Evolutionary conservation across 2,113 vertebrate species (phyloP), one percentile per base, ranked within the genome.

Genomic region (Carollia perspicillata): DNA sequence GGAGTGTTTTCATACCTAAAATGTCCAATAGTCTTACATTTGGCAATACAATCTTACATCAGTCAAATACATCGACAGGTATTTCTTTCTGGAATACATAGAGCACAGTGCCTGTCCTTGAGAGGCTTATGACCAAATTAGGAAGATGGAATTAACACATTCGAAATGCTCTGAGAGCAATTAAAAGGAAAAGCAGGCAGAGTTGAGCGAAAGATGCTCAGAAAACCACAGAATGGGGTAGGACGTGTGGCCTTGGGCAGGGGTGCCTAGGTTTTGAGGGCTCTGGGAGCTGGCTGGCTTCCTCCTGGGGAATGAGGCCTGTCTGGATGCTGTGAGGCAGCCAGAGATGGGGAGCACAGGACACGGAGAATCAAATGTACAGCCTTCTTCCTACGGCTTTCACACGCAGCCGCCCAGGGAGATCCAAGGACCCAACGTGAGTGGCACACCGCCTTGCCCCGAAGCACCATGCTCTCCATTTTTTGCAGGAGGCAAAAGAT

Each of bases 41-140:
- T 84, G 94, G 30, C 74, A 90, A 51, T 40, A 42, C 35, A 83
- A 18, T 89, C 65, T 87, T 77, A 28, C 23, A 12, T 5, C 37
- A 16, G 84, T 20, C 8, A 28, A 26, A 89, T 37, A 85, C 68
- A 44, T 18, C 30, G 69, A 44, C 69, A 84, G 49, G 30, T 33
- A 85, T 89, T 94, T 90, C 69, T 84, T 89, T 55, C 37, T 33
- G 92, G 90, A 85, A 58, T 22, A 69, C 14, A 40, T 1, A 86
- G 78, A 88, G 44, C 17, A 33, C 0, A 0, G 13, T 65, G 17
- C 33, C 55, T 87, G 28, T 71, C 65, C 75, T 69, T 10, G 40
- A 72, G 69, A 89, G 37, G 84, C 47, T 88, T 89, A 35, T 2
- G 8, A 11, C 84, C n/a, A 11, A 42, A 80, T 35, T 26, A 85